Conservation (phyloP, 2,797 vertebrate species). For the Neostethus bicornis region DNA sequence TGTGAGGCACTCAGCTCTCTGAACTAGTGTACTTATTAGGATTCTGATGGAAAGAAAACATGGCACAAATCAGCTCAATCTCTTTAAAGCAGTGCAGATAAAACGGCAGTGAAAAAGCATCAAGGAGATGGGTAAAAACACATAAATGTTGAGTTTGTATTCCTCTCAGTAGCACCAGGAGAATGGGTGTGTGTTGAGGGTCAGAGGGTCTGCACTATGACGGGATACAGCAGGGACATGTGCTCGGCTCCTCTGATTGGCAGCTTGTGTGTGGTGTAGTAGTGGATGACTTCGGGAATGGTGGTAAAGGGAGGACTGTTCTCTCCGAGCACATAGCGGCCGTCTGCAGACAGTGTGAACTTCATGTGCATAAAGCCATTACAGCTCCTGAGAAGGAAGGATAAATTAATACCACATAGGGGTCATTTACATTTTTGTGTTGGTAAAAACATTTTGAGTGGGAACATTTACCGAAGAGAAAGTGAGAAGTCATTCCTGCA, state of each 20-base stretch:
- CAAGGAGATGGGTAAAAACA: slow-evolving; percentile 7
- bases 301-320: slow-evolving; percentile 87
- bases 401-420: too few species aligned
- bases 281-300: slow-evolving; percentile 86
- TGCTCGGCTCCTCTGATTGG: slow-evolving; percentile 86
- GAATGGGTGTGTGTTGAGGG: slow-evolving; percentile 9
- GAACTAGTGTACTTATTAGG: slow-evolving; percentile 48
- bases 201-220: slow-evolving; percentile 84
- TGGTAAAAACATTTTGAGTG: not conserved
- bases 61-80: slow-evolving; percentile 43
- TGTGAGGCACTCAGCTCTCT: slow-evolving; percentile 44
- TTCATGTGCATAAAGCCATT: slow-evolving; percentile 93
- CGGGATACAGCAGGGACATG: slow-evolving; percentile 86
- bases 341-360: slow-evolving; percentile 79
- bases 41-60: slow-evolving; percentile 20
- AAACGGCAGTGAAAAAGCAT: slow-evolving; percentile 33
- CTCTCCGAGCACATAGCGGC: slow-evolving; percentile 83
- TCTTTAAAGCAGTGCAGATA: slow-evolving; percentile 43
- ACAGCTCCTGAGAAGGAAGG: slow-evolving; percentile 80
- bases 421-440: not conserved
- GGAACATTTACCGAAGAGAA: slow-evolving; percentile 86
- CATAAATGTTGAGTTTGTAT: slow-evolving; percentile 32
- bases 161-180: slow-evolving; percentile 70
- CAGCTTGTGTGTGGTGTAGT: slow-evolving; percentile 86
- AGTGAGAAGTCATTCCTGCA: slow-evolving; percentile 89